Evolutionary conservation across 2,797 vertebrate species (phyloP).

Genomic region (Rhabdophis nuchalis): DNA sequence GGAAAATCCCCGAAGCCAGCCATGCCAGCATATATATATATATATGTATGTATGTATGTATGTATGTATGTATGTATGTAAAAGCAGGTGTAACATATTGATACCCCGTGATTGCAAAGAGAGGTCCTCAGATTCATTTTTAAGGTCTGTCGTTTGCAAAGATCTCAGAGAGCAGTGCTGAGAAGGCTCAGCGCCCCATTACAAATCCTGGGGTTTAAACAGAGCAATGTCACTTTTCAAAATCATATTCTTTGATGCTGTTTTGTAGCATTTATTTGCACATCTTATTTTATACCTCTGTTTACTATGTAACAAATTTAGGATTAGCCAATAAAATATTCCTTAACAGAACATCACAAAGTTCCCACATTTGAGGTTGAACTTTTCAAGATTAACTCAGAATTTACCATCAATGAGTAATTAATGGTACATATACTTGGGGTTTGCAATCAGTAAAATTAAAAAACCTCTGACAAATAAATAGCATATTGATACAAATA

Average conservation of each 20-base stretch:
- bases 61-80: background rate
- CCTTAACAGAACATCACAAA: background rate
- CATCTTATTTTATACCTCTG: background rate
- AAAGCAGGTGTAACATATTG: background rate
- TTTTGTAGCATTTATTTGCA: background rate
- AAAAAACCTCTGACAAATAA: background rate
- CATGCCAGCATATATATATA: too few species aligned
- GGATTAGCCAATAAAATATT: background rate
- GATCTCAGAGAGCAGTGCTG: too few species aligned
- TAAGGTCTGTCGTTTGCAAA: background rate
- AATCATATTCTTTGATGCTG: background rate
- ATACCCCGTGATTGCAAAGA: background rate
- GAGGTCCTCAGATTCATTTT: background rate
- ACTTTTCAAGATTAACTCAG: background rate
- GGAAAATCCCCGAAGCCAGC: too few species aligned
- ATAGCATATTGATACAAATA: background rate
- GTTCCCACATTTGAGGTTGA: background rate
- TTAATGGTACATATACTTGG: background rate
- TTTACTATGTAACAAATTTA: background rate
- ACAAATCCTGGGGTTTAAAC: background rate
- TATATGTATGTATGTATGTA: too few species aligned
- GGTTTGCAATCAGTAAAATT: background rate
- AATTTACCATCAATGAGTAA: background rate
- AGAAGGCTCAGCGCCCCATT: background rate
- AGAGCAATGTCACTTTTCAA: background rate